Base-by-base conservation (phyloP, 2,113 vertebrate species). In the Anguilla rostrata region DNA sequence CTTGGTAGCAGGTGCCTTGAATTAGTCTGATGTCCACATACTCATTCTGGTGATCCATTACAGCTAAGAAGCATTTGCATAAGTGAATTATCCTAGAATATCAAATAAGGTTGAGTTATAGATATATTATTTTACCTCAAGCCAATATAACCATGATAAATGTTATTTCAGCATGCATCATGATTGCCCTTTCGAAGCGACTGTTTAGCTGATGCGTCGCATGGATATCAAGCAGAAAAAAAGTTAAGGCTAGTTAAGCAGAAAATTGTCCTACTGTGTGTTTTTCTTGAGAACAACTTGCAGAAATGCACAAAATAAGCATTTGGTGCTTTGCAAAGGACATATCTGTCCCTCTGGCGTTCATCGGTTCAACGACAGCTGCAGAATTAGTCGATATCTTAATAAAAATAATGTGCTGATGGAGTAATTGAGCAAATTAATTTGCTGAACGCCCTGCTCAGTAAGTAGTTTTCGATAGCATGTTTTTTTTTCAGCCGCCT, bases 101-200 rank as follows among this genome's bases (percentile, higher is more conserved):
- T 86, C 83, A 90, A 81, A 80, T 82, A 57, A 88, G 34, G 56
- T 85, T 84, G 83, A 84, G 84, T 87, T 84, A 88, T 81, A 84
- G 83, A 84, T 80, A 82, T 79, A 84, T 89, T 89, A 86, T 87
- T 87, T 89, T 82, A 84, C 81, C 57, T 85, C 79, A 86, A 88
- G 87, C 78, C 81, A 78, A 84, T 87, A 66, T 89, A 90, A 83
- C 78, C 49, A 78, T 89, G 84, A 90, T 56, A 88, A 89, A 90
- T 86, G 78, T 41, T 79, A n/a, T 84, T 78, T 84, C 79, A 29
- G 29, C 40, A 84, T 43, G 66, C 81, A 87, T 87, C 80, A 87
- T 83, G 82, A 87, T 71, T 43, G 78, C 43, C 34, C 66, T 49
- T 88, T 85, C 79, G 63, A 81, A 78, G 80, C 78, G 40, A 15